These are phyloP conservation scores for Apolygus lucorum DNA, from an alignment of 1,140 invertebrate species.

Conservation along the genomic window DNA sequence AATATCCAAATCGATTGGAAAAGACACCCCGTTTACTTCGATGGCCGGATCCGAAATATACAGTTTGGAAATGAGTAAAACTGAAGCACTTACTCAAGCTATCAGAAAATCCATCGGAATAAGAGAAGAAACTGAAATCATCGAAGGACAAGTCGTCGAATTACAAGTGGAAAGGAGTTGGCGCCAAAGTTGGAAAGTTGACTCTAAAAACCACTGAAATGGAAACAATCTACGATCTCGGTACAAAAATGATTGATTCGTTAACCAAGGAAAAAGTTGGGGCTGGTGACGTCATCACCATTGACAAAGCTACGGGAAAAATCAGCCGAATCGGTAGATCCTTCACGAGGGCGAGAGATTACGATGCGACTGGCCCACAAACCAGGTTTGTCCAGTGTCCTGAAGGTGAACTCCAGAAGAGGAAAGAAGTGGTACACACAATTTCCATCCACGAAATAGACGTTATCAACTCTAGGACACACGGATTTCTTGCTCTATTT, in stretches of 20 bases:
- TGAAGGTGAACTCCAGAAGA: constrained; percentile 94
- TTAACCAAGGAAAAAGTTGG: constrained; percentile 94
- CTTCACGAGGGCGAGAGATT: constrained; percentile 90
- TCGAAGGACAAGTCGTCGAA: constrained; percentile 98
- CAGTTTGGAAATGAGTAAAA: constrained; percentile 97
- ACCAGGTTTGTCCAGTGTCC: constrained; percentile 86
- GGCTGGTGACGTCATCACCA: constrained; percentile 95
- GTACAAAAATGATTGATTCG: constrained; percentile 96
- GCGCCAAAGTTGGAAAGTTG: constrained; percentile 77
- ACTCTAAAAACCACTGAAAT: constrained; percentile 98
- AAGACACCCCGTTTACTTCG: constrained; percentile 93
- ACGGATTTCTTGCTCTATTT: constrained; percentile 94
- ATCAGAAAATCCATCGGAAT: constrained; percentile 96
- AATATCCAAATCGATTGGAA: constrained; percentile 84
- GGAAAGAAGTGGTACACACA: constrained; percentile 97
- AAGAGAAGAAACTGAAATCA: constrained; percentile 93
- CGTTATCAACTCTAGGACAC: constrained; percentile 83
- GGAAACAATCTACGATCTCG: constrained; percentile 98
- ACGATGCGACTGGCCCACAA: constrained; percentile 90
- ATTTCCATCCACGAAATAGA: no score
- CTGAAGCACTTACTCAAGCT: constrained; percentile 93
- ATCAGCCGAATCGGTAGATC: constrained; percentile 90
- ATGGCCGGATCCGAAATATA: constrained; percentile 98
- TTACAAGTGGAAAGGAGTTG: constrained; percentile 92
- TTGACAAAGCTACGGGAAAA: constrained; percentile 95